A percentile compares a stretch with the other conserved stretches of the same genome.
phyloP scores from a whole-genome alignment of 2,113 vertebrate species.

The Sitta europaea region DNA sequence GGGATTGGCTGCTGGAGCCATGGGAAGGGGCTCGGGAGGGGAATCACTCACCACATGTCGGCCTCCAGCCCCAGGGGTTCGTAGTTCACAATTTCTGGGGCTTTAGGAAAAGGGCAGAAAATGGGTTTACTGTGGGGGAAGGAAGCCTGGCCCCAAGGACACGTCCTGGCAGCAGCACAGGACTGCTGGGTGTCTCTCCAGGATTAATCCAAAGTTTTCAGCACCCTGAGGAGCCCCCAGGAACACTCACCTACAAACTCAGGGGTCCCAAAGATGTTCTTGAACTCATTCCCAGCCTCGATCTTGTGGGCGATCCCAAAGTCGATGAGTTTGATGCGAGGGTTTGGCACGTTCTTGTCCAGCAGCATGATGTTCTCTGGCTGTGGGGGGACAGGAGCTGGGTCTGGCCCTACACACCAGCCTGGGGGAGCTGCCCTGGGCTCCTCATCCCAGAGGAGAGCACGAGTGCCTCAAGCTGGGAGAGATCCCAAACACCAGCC shows the following conservation, averaged over 20 bases:
- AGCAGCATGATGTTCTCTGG: constrained; percentile 98
- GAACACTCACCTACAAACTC: constrained; percentile 89
- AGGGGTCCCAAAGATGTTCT: constrained; percentile 96
- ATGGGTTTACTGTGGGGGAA: not conserved
- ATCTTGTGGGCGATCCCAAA: constrained; percentile 97
- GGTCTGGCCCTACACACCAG: fast-evolving
- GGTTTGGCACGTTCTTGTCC: constrained; percentile 90
- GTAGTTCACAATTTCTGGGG: constrained; percentile 97
- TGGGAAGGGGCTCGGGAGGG: not conserved
- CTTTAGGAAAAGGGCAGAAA: constrained; percentile 62
- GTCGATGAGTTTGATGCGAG: constrained; percentile 95
- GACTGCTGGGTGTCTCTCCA: not conserved
- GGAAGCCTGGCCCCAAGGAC: not conserved
- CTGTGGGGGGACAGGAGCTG: constrained; percentile 34
- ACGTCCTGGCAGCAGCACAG: not conserved
- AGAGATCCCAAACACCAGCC: not conserved
- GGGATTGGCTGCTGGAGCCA: not conserved
- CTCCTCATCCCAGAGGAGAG: not conserved
- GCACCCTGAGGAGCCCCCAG: not conserved
- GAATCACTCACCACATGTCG: constrained; percentile 91
- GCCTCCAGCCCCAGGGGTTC: constrained; percentile 94
- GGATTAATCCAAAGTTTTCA: not conserved
- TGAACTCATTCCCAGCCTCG: constrained; percentile 94
- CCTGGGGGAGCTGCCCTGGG: not conserved
- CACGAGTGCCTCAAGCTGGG: fast-evolving